A percentile compares a stretch with the other conserved stretches of the same genome.
These are phyloP conservation scores for Hapalemur alaotrensis DNA, from an alignment of 2,797 vertebrate species.

Conservation along the genomic window DNA sequence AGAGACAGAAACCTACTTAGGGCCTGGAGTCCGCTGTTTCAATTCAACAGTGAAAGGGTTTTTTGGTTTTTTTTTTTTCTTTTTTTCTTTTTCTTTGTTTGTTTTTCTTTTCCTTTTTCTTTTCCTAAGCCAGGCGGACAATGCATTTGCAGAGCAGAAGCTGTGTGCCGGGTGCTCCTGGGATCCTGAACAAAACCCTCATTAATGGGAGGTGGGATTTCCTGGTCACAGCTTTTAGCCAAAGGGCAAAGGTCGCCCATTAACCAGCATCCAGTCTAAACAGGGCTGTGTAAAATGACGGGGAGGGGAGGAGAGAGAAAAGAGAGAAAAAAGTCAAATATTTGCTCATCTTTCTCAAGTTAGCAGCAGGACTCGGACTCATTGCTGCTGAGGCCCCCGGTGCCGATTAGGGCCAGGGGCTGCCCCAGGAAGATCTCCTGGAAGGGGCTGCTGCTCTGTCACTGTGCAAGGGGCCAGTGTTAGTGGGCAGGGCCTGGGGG, in stretches of 20 bases:
- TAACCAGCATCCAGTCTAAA: constrained; percentile 85
- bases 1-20: constrained; percentile 80
- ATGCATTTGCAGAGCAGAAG: constrained; percentile 81
- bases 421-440: constrained; percentile 89
- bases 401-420: constrained; percentile 87
- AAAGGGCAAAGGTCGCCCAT: constrained; percentile 86
- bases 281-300: constrained; percentile 81
- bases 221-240: constrained; percentile 86
- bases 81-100: constrained; percentile 77
- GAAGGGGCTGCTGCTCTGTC: constrained; percentile 86
- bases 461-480: constrained; percentile 76
- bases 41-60: constrained; percentile 52
- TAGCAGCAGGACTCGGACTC: constrained; percentile 73
- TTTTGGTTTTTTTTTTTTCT: constrained; percentile 8
- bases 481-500: constrained; percentile 45
- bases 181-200: constrained; percentile 84
- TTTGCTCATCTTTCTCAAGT: constrained; percentile 83
- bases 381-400: constrained; percentile 87
- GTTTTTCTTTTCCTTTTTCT: constrained; percentile 81
- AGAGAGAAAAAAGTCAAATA: constrained; percentile 80
- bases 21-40: constrained; percentile 75
- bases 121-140: constrained; percentile 80
- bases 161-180: constrained; percentile 77
- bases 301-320: constrained; percentile 7
- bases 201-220: constrained; percentile 85